Conservation (phyloP, 92 coral and sea anemone species). For the Desmophyllum pertusum region DNA sequence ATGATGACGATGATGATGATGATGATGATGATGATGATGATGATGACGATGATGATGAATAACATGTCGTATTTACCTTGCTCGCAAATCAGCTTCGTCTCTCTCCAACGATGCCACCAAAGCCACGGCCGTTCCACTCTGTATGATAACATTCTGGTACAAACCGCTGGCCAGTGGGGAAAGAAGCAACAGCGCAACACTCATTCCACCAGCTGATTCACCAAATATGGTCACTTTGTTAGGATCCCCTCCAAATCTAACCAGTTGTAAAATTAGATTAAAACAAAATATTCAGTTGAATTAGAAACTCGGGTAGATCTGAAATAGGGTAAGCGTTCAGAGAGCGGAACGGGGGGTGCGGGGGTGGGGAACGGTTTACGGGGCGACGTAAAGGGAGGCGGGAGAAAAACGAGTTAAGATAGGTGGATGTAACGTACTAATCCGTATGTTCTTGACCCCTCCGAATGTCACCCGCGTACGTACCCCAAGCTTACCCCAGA, state of each 20-base stretch:
- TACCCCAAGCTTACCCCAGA: too few species aligned
- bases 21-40: too few species aligned
- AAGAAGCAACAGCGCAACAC: slow-evolving; percentile 55
- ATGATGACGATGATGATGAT: too few species aligned
- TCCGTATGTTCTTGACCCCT: too few species aligned
- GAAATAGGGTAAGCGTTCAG: too few species aligned
- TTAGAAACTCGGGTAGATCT: neutral
- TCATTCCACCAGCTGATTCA: slow-evolving; percentile 59
- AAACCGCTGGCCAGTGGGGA: slow-evolving; percentile 66
- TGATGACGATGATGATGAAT: too few species aligned
- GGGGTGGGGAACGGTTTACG: too few species aligned
- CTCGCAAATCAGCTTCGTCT: slow-evolving; percentile 26
- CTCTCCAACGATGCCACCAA: slow-evolving; percentile 16
- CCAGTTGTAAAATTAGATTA: neutral
- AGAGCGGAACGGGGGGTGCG: too few species aligned
- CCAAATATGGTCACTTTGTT: slow-evolving; percentile 65
- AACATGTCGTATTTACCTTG: slow-evolving; percentile 27
- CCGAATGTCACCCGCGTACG: too few species aligned
- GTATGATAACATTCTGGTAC: slow-evolving; percentile 54
- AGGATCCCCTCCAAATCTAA: slow-evolving; percentile 62
- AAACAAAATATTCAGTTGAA: neutral
- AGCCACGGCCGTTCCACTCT: slow-evolving; percentile 61
- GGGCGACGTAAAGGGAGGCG: too few species aligned
- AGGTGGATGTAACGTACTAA: too few species aligned
- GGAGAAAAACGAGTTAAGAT: too few species aligned